Percentiles rank a stretch among this genome's conserved stretches.
These are phyloP conservation scores for Ploceus nigricollis DNA, from an alignment of 2,113 vertebrate species.

Conservation along the genomic window DNA sequence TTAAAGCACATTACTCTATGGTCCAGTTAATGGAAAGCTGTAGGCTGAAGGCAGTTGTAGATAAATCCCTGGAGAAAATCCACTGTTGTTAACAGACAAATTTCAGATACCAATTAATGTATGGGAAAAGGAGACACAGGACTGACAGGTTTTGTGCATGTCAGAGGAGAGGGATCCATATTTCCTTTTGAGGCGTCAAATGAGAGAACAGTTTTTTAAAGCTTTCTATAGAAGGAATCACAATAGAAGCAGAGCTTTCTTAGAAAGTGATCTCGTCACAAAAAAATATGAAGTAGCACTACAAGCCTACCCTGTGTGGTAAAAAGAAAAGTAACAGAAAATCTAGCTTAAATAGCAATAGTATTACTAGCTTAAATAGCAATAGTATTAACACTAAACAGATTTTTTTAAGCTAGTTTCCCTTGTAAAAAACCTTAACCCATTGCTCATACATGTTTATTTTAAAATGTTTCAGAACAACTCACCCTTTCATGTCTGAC, in stretches of 20 bases:
- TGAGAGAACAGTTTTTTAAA: neutral
- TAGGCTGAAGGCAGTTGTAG: neutral
- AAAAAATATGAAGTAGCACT: neutral
- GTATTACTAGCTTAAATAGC: neutral
- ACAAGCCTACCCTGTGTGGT: neutral
- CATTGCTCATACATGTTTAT: neutral
- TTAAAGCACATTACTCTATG: neutral
- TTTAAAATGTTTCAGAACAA: neutral
- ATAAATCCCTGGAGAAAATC: neutral
- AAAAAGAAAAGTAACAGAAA: neutral
- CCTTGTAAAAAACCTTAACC: neutral
- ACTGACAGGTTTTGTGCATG: neutral
- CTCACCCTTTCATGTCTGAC: slow-evolving; percentile 80
- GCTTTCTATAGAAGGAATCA: neutral
- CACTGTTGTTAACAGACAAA: neutral
- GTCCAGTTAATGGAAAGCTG: neutral
- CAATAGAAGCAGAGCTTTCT: neutral
- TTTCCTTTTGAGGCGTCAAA: neutral
- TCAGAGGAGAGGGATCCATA: neutral
- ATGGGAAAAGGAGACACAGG: neutral
- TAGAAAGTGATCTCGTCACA: neutral
- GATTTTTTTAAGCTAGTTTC: neutral
- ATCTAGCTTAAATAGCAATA: neutral
- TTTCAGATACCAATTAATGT: neutral
- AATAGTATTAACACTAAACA: neutral